Base-by-base conservation (phyloP, 2,888 invertebrate species). In the Allygus modestus region DNA sequence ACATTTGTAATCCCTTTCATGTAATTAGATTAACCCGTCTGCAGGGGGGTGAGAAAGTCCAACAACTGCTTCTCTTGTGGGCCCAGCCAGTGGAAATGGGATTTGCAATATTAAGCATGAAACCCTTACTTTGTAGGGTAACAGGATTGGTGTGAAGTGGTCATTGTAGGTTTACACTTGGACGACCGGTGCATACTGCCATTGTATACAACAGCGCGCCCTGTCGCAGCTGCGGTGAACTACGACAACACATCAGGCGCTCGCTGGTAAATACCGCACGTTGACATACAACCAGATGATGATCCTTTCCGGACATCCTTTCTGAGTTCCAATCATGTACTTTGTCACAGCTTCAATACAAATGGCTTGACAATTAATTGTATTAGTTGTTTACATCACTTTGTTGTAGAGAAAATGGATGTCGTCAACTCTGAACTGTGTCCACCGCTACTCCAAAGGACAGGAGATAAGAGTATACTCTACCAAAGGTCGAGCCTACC, bases 91-190 rank as follows among this genome's bases (percentile, higher is more conserved):
- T 28, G 51, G 77, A 79, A 79, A 79, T 58, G 58, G 79, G 79
- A 79, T 79, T 79, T 79, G 79, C 79, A 31, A 79, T 79, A 79
- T 79, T 79, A 79, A 23, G 58, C 79, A 79, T 54, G 54, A 54
- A 79, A 54, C 54, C 79, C 79, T 31, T 20, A 58, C 54, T 23
- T 77, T 46, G 77, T 77, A 15, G 37, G n/a, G 31, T 79, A 79
- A 79, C 79, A 58, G 79, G 79, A 79, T 79, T 46, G 28, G 79
- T 79, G 79, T 58, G 79, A 79, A 79, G 79, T 79, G 58, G 79
- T 51, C 79, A 79, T 79, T 79, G 79, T 79, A 17, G 28, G 15
- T 58, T 79, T 26, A 79, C 79, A 33, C 51, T 33, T 58, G 79
- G 79, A 1, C 28, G 75, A 23, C 11, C 41, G 11, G 17, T 4